Evolutionary conservation across 2,888 invertebrate genomes (phyloP).

Genomic region (Melanargia galathea): DNA sequence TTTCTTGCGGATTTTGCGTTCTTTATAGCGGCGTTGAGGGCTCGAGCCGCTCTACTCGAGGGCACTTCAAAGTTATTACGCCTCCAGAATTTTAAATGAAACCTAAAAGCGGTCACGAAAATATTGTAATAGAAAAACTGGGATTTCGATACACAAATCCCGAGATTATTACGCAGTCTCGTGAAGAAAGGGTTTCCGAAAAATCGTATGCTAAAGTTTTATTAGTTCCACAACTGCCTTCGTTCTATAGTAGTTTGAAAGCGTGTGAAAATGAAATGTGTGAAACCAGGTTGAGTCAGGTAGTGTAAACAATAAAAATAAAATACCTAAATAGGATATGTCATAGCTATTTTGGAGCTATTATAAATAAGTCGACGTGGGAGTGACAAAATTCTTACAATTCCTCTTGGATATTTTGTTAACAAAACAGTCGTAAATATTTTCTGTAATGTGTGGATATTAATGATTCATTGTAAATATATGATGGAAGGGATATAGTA

Average conservation of each 20-base stretch:
- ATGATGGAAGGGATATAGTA: too few relatives aligned
- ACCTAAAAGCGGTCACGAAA: conserved; percentile 1
- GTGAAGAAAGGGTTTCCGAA: not conserved
- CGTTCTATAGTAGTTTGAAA: not conserved
- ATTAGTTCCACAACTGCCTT: not conserved
- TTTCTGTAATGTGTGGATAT: not conserved
- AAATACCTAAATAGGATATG: too few relatives aligned
- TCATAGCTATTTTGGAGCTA: too few relatives aligned
- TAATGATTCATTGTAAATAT: too few relatives aligned
- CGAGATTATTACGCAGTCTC: not conserved
- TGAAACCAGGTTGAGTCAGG: too few relatives aligned
- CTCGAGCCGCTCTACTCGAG: not conserved
- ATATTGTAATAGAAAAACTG: conserved; percentile 8
- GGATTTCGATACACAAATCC: not conserved
- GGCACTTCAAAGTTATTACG: conserved; percentile 35
- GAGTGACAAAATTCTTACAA: too few relatives aligned
- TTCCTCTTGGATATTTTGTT: not conserved
- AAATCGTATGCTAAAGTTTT: not conserved
- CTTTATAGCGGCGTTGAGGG: conserved; percentile 28
- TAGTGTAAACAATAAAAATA: too few relatives aligned
- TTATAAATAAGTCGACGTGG: too few relatives aligned
- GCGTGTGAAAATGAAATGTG: too few relatives aligned
- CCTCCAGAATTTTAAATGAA: conserved; percentile 30
- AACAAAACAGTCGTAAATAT: not conserved
- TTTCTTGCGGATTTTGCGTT: conserved; percentile 34